Base-by-base conservation (phyloP, 2,888 invertebrate species). In the Himalopsyche anomala region DNA sequence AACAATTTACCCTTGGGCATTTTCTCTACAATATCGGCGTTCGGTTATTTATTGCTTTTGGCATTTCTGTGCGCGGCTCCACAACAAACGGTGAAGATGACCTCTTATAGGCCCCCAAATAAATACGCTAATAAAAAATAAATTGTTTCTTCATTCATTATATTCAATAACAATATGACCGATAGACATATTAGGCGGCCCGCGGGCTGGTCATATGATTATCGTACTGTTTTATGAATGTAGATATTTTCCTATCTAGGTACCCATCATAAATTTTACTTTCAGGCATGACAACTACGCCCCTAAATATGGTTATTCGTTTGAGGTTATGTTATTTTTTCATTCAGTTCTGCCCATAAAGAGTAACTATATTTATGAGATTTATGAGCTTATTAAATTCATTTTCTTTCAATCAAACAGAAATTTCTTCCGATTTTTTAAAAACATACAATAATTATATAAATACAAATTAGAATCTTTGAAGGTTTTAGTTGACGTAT, bases 21-120 rank as follows among this genome's bases (percentile, higher is more conserved):
- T 12, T 40, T 80, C 80, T 80, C 40, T 19, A 40, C 42, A 40
- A 36, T 40, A 80, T 80, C 40, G 36, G 80, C 82, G 11, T 80
- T 74, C 79, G 40, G 62, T 80, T 51, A 84, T 84, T 84, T 28
- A 55, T 80, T 84, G 56, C 84, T 80, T 84, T 84, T 55, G 19
- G 36, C 8, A 19, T 62, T 56, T 62, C 62, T 62, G 62, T 62
- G 8, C 28, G 62, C 62, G 62, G 62, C 62, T 19, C 28, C 19
- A 62, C 62, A 19, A 19, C 62, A 62, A 62, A 62, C 62, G 62
- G 28, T 19, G 62, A 62, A 62, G 62, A 62, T 62, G 62, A 62
- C 62, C 62, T 62, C 62, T 62, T 62, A 19, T 62, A 62, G 28
- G 62, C 62, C 62, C 62, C 62, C 62, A 62, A 62, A 62, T 62